phyloP scores from a whole-genome alignment of 2,113 vertebrate species.

The Oostethus manadensis region DNA sequence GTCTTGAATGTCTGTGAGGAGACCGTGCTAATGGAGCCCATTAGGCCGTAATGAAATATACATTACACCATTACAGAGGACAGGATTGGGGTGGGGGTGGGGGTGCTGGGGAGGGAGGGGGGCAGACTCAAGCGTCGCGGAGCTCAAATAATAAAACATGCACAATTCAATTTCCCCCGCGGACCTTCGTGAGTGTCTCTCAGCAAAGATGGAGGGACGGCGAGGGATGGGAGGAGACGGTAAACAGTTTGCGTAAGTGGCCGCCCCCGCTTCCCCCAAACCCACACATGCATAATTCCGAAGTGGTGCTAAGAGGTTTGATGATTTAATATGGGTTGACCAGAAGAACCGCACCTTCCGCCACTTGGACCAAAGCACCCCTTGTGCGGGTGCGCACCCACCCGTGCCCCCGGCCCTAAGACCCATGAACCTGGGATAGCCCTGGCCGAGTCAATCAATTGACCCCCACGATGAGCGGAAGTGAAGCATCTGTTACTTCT shows the following conservation, averaged over 20 bases:
- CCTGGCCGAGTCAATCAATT: conserved; percentile 64
- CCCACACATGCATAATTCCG: conserved; percentile 46
- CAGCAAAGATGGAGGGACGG: conserved; percentile 34
- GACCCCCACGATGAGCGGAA: conserved; percentile 48
- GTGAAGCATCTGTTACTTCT: conserved; percentile 64
- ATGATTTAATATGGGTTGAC: conserved; percentile 70
- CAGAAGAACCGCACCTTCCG: conserved; percentile 65
- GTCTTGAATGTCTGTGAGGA: conserved; percentile 77
- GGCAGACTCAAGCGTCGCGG: conserved; percentile 69
- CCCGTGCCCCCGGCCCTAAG: no score
- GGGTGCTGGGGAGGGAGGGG: conserved; percentile 5
- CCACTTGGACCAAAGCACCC: conserved; percentile 19
- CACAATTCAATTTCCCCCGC: conserved; percentile 75
- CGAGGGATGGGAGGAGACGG: conserved; percentile 35
- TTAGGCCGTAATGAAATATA: conserved; percentile 85
- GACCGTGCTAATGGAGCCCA: conserved; percentile 78
- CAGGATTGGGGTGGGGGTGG: not conserved
- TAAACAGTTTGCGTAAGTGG: conserved; percentile 33
- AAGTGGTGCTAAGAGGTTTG: conserved; percentile 61
- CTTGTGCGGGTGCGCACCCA: no score
- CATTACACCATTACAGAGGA: conserved; percentile 77
- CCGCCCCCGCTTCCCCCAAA: no score
- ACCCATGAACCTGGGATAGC: conserved; percentile 41
- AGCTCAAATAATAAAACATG: conserved; percentile 80
- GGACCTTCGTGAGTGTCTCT: conserved; percentile 63